Evolutionary conservation across 2,888 invertebrate species (phyloP).

Genomic region (Hypolimnas misippus): DNA sequence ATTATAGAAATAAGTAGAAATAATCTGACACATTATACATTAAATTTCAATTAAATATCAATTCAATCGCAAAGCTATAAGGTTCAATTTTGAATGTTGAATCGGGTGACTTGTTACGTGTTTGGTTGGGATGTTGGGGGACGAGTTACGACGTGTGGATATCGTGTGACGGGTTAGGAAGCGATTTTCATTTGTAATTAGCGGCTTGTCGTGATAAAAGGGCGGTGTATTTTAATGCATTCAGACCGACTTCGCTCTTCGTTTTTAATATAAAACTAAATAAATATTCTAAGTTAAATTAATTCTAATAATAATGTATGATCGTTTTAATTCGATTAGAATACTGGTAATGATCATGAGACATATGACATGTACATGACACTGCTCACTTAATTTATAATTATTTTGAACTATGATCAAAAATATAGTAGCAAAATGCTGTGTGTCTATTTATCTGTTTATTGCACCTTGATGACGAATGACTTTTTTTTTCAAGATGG

Average conservation of each 20-base stretch:
- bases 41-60: constrained; percentile 14
- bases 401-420: too few relatives aligned
- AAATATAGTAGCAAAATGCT: too few relatives aligned
- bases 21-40: constrained; percentile 5
- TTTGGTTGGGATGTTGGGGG: not conserved
- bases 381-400: not conserved
- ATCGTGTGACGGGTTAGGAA: constrained; percentile 52
- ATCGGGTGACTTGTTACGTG: constrained; percentile 9
- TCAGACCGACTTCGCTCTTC: constrained; percentile 30
- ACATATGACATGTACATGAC: not conserved
- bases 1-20: constrained; percentile 39
- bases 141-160: constrained; percentile 53
- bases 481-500: too few relatives aligned
- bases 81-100: constrained; percentile 24
- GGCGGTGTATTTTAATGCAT: constrained; percentile 39
- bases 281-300: constrained; percentile 11
- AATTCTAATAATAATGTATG: constrained; percentile 3
- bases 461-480: too few relatives aligned
- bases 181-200: constrained; percentile 53
- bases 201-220: constrained; percentile 47
- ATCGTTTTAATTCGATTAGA: not conserved
- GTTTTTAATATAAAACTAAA: constrained; percentile 24
- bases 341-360: not conserved
- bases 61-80: not conserved
- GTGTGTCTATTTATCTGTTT: too few relatives aligned